Base-by-base conservation (phyloP, 1,140 invertebrate species). In the Globodera rostochiensis region DNA sequence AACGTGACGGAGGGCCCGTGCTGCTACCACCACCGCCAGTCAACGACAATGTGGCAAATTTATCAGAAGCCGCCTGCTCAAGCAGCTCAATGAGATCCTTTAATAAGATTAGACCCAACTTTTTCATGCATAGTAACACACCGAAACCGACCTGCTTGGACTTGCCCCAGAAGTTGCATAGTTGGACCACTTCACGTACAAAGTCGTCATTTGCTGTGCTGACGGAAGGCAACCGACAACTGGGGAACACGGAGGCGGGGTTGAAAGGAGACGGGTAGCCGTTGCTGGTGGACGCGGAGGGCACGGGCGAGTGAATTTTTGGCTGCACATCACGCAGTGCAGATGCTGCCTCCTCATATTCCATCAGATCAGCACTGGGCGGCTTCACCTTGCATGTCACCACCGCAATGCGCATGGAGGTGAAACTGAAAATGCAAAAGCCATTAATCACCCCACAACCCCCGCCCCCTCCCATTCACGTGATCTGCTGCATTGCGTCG, bases 361-460 rank as follows among this genome's bases (percentile, higher is more conserved):
- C 75, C 73, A 81, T 78, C 57, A 64, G 15, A 80, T 89, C 88
- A 4, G 85, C 85, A 77, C 83, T 85, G n/a, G 88, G 88, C 57
- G 88, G 88, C 77, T 89, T 89, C 53, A 89, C 88, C 80, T 90
- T 90, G 73, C 88, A 89, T 5, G 88, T 89, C n/a, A 89, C 88
- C 8, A 89, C 88, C 25, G 88, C 88, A 67, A 89, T 90, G 57
- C 88, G 76, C 89, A 89, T 90, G 11, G 88, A 88, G 9, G 88
- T 89, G 74, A 89, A 89, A 6, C 81, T 82, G 36, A 82, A 82
- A 25, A 15, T 71, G 21, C 69, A 71, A 25, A 67, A 77, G 57
- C 66, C 9, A 77, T 60, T 21, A 76, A 66, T 57, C 45, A 77
- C 21, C 1, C 53, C 9, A 9, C 6, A 53, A 53, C 8, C 53